phyloP scores from a whole-genome alignment of 2,888 invertebrate genomes.

The Xylophagus ater region DNA sequence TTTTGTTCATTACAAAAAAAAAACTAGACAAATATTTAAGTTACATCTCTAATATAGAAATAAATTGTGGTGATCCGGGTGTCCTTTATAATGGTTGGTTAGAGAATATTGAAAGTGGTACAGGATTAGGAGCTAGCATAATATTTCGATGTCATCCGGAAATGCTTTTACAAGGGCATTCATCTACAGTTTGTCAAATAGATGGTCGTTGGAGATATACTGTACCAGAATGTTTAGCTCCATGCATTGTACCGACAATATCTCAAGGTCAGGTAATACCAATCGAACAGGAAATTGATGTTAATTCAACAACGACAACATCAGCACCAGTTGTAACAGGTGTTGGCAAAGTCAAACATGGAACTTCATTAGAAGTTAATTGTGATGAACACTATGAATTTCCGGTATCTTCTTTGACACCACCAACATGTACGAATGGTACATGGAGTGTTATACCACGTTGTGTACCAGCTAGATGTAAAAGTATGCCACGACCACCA shows the following conservation, averaged over 20 bases:
- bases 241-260: conserved; percentile 86
- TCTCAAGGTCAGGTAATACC: conserved; percentile 64
- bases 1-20: background rate
- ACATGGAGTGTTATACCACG: conserved; percentile 91
- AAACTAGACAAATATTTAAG: background rate
- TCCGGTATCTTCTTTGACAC: conserved; percentile 56
- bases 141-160: conserved; percentile 89
- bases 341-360: conserved; percentile 52
- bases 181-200: conserved; percentile 84
- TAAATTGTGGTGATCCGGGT: conserved; percentile 92
- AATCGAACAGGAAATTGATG: conserved; percentile 38
- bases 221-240: conserved; percentile 82
- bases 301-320: conserved; percentile 33
- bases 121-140: conserved; percentile 81
- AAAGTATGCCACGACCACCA: conserved; percentile 70
- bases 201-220: conserved; percentile 93
- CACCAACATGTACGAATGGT: conserved; percentile 83
- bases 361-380: conserved; percentile 59
- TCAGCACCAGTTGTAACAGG: conserved; percentile 36
- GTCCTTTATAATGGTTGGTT: conserved; percentile 92
- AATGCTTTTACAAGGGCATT: conserved; percentile 79
- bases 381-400: conserved; percentile 83
- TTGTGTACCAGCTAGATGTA: conserved; percentile 73
- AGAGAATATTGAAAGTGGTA: conserved; percentile 80
- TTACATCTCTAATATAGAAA: conserved; percentile 76